Evolutionary conservation across 1,140 invertebrate genomes (phyloP).

Genomic region (Leptinotarsa undecemlineata): DNA sequence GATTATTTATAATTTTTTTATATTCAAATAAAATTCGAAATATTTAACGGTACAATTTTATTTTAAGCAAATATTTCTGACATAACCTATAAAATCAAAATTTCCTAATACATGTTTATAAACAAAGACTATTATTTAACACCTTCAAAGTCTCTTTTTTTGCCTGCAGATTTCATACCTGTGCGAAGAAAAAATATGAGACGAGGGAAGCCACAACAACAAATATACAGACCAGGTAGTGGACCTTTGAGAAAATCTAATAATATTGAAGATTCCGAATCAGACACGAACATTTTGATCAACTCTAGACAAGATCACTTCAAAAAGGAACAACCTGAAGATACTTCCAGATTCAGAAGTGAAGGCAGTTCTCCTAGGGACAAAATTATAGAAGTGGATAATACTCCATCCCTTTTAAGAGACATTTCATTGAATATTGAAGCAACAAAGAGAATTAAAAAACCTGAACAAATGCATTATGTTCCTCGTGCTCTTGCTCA

Average conservation of each 20-base stretch:
- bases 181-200: slow-evolving; percentile 47
- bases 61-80: not conserved
- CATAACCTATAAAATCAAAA: slow-evolving; percentile 28
- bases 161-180: slow-evolving; percentile 34
- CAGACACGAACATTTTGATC: slow-evolving; percentile 53
- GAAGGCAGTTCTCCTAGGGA: slow-evolving; percentile 36
- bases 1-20: not conserved
- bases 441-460: slow-evolving; percentile 56
- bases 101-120: slow-evolving; percentile 37
- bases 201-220: slow-evolving; percentile 56
- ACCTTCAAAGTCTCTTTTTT: not conserved
- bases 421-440: slow-evolving; percentile 43
- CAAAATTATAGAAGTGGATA: slow-evolving; percentile 26
- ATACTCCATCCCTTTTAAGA: slow-evolving; percentile 28
- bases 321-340: slow-evolving; percentile 22
- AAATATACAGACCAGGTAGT: slow-evolving; percentile 66
- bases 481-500: slow-evolving; percentile 61
- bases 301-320: slow-evolving; percentile 31
- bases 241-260: slow-evolving; percentile 64
- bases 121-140: slow-evolving; percentile 30
- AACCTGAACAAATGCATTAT: slow-evolving; percentile 63
- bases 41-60: not conserved
- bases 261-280: slow-evolving; percentile 57
- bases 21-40: not conserved
- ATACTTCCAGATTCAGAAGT: slow-evolving; percentile 33